Conservation (phyloP, 2,113 vertebrate genomes). For the Strix aluco region DNA sequence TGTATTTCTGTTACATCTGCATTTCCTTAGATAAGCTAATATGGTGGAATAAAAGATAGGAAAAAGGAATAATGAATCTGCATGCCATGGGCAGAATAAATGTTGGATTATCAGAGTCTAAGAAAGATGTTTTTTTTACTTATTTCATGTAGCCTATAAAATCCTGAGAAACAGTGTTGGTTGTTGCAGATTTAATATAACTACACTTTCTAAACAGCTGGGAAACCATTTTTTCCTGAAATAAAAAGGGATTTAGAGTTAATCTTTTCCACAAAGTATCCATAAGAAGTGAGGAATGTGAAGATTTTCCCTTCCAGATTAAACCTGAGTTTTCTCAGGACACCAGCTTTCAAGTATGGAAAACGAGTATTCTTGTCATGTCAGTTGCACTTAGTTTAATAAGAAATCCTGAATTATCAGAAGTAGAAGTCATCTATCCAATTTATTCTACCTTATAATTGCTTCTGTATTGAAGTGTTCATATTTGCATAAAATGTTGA, state of each 20-base stretch:
- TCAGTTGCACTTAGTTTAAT: background rate
- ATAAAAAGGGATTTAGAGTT: background rate
- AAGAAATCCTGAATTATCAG: background rate
- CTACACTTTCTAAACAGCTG: background rate
- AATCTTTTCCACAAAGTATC: background rate
- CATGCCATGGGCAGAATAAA: background rate
- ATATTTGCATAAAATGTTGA: background rate
- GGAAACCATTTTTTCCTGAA: rapidly evolving
- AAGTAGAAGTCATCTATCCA: background rate
- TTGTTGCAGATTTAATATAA: background rate
- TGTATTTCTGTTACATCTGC: background rate
- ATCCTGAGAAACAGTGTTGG: background rate
- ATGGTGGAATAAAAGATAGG: background rate
- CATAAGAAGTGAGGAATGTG: background rate
- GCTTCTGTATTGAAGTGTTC: background rate
- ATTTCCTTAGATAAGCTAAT: background rate
- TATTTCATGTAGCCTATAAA: background rate
- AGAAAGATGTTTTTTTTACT: background rate
- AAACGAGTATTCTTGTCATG: constrained; percentile 2
- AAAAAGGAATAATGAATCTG: background rate
- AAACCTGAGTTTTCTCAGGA: background rate
- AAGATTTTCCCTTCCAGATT: background rate
- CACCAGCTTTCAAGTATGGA: background rate
- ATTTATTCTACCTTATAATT: constrained; percentile 21
- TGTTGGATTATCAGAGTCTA: background rate